Evolutionary conservation across 2,113 vertebrate species (phyloP), one percentile per base, ranked within the genome.

Genomic region (Geothlypis trichas): DNA sequence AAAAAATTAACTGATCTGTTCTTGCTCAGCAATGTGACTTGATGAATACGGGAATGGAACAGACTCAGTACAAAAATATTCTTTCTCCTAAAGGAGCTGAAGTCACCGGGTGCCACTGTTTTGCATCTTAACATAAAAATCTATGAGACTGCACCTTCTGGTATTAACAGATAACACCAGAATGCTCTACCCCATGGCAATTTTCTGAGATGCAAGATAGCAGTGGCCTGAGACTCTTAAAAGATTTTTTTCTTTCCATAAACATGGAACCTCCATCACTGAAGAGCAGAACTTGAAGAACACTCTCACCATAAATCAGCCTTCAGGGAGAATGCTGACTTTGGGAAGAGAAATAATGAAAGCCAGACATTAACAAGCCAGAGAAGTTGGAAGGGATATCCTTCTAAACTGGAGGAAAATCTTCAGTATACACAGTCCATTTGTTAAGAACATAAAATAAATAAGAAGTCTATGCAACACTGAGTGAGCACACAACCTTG

Each of bases 51-150:
- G 80, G 77, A 94, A 92, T 89, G 94, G 88, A 95, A 87, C 84
- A 96, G 71, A 91, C 81, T 96, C 89, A 93, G 84, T 97, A 96
- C 77, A 96, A 95, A 97, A 97, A 97, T 94, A 88, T 59, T 76
- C 33, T 67, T 96, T 96, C 91, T 94, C 68, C 93, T 95, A 85
- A 95, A 95, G 97, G 84, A 96, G 76, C 87, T 87, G 76, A 95
- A 95, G 92, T 96, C 96, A 89, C 91, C 13, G 44, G 92, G 84
- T 96, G 95, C 96, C 95, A 95, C 89, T 96, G 62, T 91, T 98
- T 98, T 97, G 97, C 97, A 97, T 98, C 97, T 97, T 97, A 96
- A 97, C 95, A 95, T 96, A 95, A 98, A 97, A 97, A 97, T 98
- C 96, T 97, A 89, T 97, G 96, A 96, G 88, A 62, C 84, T 96